Percentiles rank a stretch among this genome's conserved stretches.
phyloP scores from a whole-genome alignment of 2,113 vertebrate genomes.

The Forbesichthys agassizii region DNA sequence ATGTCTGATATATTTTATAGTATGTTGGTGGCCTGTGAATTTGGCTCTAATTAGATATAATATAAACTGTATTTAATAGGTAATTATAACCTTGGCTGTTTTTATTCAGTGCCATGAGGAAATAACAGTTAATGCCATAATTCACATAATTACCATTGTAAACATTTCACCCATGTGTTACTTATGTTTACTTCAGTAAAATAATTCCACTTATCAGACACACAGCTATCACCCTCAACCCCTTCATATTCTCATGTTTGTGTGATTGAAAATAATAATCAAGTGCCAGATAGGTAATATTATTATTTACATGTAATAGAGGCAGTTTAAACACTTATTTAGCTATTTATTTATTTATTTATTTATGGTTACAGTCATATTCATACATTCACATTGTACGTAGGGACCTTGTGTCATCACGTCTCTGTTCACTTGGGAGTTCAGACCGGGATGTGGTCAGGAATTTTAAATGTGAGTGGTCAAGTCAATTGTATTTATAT shows the following conservation, averaged over 20 bases:
- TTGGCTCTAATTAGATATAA: constrained; percentile 35
- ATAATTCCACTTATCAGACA: too few relatives aligned
- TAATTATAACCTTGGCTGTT: constrained; percentile 31
- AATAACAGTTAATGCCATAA: constrained; percentile 17
- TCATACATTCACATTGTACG: constrained; percentile 39
- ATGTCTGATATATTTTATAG: constrained; percentile 31
- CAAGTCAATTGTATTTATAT: too few relatives aligned
- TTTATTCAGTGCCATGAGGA: constrained; percentile 38
- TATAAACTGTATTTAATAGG: constrained; percentile 16
- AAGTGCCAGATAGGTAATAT: too few relatives aligned
- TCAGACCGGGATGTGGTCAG: constrained; percentile 33
- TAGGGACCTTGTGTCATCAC: constrained; percentile 64
- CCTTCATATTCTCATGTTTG: background rate
- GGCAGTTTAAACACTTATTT: constrained; percentile 8
- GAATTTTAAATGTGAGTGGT: constrained; percentile 50
- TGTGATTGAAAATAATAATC: background rate
- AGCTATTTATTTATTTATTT: background rate
- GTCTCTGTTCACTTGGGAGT: constrained; percentile 48
- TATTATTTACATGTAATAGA: too few relatives aligned
- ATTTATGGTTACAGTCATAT: constrained; percentile 8
- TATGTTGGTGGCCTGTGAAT: constrained; percentile 56
- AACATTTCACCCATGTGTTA: background rate
- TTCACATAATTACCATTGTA: constrained; percentile 18
- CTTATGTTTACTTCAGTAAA: background rate
- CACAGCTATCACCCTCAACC: background rate